These are phyloP conservation scores for Mobula hypostoma DNA, from an alignment of 2,113 vertebrate species.

Conservation along the genomic window DNA sequence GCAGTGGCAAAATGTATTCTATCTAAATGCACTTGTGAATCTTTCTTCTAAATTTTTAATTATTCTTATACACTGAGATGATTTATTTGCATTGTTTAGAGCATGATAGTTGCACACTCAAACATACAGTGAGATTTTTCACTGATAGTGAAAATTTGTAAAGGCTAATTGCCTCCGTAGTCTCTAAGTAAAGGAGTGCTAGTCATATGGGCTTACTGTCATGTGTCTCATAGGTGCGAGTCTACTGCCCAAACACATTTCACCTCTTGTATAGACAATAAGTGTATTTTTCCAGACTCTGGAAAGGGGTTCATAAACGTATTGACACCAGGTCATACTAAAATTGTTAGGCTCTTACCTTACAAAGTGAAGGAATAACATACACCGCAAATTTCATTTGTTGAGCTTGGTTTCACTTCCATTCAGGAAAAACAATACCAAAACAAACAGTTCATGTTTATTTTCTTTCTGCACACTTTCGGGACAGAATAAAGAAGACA, in stretches of 20 bases:
- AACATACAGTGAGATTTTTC: not conserved
- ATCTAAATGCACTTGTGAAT: not conserved
- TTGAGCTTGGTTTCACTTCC: not conserved
- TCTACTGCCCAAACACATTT: not conserved
- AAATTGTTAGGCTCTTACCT: not conserved
- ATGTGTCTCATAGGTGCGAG: not conserved
- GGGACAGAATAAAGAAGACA: not conserved
- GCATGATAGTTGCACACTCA: not conserved
- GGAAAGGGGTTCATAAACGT: not conserved
- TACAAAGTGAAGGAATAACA: not conserved
- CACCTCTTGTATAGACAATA: not conserved
- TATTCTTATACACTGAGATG: not conserved
- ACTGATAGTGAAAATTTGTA: not conserved
- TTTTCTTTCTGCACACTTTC: not conserved
- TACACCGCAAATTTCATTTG: not conserved
- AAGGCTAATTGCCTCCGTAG: not conserved
- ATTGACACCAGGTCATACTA: not conserved
- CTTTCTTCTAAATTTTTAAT: not conserved
- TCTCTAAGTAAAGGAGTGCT: not conserved
- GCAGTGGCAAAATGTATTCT: not conserved
- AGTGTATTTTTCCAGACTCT: not conserved
- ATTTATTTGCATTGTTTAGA: not conserved
- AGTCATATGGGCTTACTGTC: not conserved
- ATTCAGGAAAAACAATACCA: not conserved
- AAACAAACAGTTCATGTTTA: not conserved